Percentiles rank a stretch among this genome's conserved stretches.
Evolutionary conservation across 2,888 invertebrate genomes (phyloP).

Genomic region (Acanthoscelides obtectus): DNA sequence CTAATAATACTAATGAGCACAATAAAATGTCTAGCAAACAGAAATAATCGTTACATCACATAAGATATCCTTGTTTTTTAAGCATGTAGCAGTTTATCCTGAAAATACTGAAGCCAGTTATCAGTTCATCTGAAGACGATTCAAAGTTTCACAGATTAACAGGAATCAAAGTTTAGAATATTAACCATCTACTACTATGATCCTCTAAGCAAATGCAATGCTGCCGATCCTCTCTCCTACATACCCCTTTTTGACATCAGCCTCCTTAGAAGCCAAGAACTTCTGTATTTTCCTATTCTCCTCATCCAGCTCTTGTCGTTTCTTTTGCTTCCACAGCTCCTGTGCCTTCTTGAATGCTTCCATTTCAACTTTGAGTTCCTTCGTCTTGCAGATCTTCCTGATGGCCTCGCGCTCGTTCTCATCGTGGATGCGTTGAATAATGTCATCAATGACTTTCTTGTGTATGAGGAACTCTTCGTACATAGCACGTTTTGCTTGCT

Average conservation of each 20-base stretch:
- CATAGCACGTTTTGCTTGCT: slow-evolving; percentile 50
- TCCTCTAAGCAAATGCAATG: too few relatives aligned
- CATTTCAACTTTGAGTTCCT: slow-evolving; percentile 54
- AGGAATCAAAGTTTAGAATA: too few relatives aligned
- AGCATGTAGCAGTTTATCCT: too few relatives aligned
- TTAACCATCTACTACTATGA: too few relatives aligned
- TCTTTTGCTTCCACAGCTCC: slow-evolving; percentile 51
- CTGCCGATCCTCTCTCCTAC: neutral
- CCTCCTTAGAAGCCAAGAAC: slow-evolving; percentile 42
- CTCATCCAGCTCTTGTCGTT: slow-evolving; percentile 43
- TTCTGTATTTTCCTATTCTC: slow-evolving; percentile 47
- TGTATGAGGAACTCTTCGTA: slow-evolving; percentile 58
- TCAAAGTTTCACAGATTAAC: too few relatives aligned
- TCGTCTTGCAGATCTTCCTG: slow-evolving; percentile 50
- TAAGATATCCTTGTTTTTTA: too few relatives aligned
- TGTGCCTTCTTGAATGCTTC: slow-evolving; percentile 50
- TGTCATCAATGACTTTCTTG: slow-evolving; percentile 59
- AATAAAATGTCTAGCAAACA: too few relatives aligned
- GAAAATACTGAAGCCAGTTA: too few relatives aligned
- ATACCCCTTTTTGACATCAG: slow-evolving; percentile 35
- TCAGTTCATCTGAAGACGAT: too few relatives aligned
- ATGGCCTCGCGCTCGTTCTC: slow-evolving; percentile 56
- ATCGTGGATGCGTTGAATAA: slow-evolving; percentile 56
- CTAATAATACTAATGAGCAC: too few relatives aligned
- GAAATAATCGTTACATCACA: too few relatives aligned